Conservation (phyloP, 1,140 invertebrate genomes). For the Venturia canescens region DNA sequence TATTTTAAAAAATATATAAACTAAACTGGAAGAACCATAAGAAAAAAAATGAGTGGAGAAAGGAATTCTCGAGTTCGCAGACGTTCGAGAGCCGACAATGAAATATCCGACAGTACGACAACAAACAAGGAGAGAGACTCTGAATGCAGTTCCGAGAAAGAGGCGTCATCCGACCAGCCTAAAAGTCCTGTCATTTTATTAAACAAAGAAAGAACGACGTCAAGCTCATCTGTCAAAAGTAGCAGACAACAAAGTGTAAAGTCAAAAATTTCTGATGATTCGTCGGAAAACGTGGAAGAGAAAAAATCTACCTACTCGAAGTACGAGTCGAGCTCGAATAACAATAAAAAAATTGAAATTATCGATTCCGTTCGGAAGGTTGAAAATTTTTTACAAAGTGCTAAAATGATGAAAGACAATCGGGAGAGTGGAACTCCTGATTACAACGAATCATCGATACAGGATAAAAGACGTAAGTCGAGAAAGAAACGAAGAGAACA, state of each 20-base stretch:
- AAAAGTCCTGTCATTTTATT: not conserved
- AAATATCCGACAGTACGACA: not conserved
- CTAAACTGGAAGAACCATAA: not conserved
- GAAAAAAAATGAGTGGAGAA: constrained; percentile 2
- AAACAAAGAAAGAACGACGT: not conserved
- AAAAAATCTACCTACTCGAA: not conserved
- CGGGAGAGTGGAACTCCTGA: constrained; percentile 19
- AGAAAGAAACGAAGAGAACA: constrained; percentile 11
- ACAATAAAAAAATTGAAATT: not conserved
- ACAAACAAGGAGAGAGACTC: not conserved
- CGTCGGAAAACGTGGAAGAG: not conserved
- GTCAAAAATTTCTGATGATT: constrained; percentile 18
- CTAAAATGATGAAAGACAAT: constrained; percentile 3
- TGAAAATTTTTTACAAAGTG: constrained; percentile 19
- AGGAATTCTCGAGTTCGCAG: constrained; percentile 15
- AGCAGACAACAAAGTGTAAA: constrained; percentile 14
- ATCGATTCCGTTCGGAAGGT: constrained; percentile 8
- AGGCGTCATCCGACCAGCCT: not conserved
- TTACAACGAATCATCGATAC: not conserved
- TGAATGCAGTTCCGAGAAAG: not conserved
- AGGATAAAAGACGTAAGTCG: constrained; percentile 24
- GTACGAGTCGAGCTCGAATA: not conserved
- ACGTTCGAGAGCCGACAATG: constrained; percentile 16
- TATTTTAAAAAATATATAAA: not conserved
- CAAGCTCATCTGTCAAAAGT: constrained; percentile 13